Evolutionary conservation across 1,140 invertebrate species (phyloP), one percentile per base, ranked within the genome.

Genomic region (Helicoverpa armigera): DNA sequence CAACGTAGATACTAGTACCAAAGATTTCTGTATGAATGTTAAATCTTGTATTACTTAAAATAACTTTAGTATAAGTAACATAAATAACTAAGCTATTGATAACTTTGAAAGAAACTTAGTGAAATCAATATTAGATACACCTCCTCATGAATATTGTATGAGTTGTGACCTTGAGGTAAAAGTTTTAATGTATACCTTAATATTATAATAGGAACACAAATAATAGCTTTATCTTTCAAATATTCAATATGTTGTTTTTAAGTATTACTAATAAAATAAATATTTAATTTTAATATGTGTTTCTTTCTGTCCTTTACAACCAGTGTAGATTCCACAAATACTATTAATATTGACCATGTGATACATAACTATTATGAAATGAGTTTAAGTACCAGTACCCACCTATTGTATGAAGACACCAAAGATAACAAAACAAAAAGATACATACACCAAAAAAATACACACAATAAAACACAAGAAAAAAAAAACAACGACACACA

Each of bases 181-280:
- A 35, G 35, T 35, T 35, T 35, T 35, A 35, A 5, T 35, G 35
- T 35, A 35, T 35, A 35, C 7, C 5, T 7, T 9, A 5, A 4
- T 23, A 69, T 69, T 3, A 43, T 18, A 65, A 48, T 65, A 63
- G 14, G 31, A 31, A n/a, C 56, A 10, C 35, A 3, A 35, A 9
- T 43, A 61, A 31, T 29, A 31, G 10, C 18, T 53, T 9, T 53
- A 18, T 54, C 69, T 54, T 72, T 72, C 23, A 54, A 53, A 51
- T 72, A 54, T 18, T 72, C 50, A 72, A 53, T 72, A 3, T 14
- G 50, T 72, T 50, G 67, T 53, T 31, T 72, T 31, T 13, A 72
- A 72, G 69, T 72, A 72, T 72, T 72, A 72, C 16, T 72, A 72
- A 72, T 72, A 31, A 70, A 72, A 72, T 54, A 72, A 67, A 13